Percentiles rank a stretch among this genome's conserved stretches.
phyloP scores from a whole-genome alignment of 2,113 vertebrate genomes.

The Trichomycterus rosablanca region DNA sequence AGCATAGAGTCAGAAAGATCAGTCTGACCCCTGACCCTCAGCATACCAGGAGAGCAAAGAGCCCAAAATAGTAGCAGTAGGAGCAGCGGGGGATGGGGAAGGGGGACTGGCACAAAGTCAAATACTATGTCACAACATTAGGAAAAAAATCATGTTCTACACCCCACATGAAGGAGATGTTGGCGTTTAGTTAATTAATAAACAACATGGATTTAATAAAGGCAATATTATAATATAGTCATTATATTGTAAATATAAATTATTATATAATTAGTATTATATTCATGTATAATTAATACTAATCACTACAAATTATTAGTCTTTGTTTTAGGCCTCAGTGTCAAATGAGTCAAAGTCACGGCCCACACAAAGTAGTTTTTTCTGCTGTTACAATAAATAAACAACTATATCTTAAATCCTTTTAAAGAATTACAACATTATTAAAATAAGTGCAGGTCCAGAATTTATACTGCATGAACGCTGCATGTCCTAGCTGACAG shows the following conservation, averaged over 20 bases:
- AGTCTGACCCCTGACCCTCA: conserved; percentile 42
- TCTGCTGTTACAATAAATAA: no score
- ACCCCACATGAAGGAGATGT: no score
- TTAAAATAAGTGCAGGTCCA: neutral
- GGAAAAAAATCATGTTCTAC: no score
- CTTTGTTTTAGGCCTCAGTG: neutral
- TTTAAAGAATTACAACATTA: neutral
- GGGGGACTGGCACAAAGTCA: neutral
- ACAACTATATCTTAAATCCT: no score
- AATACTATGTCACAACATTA: neutral
- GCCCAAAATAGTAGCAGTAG: conserved; percentile 38
- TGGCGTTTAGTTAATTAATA: neutral
- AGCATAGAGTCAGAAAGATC: conserved; percentile 30
- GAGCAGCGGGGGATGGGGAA: no score
- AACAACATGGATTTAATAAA: no score
- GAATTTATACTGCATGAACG: neutral
- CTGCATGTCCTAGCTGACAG: neutral
- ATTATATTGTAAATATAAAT: no score
- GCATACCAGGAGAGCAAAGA: conserved; percentile 24
- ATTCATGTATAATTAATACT: neutral
- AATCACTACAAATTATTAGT: neutral
- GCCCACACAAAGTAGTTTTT: no score
- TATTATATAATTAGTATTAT: no score
- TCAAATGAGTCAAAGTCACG: neutral
- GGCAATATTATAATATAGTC: no score